A percentile compares a stretch with the other conserved stretches of the same genome.
These are phyloP conservation scores for Euleptes europaea DNA, from an alignment of 2,113 vertebrate genomes.

Conservation along the genomic window DNA sequence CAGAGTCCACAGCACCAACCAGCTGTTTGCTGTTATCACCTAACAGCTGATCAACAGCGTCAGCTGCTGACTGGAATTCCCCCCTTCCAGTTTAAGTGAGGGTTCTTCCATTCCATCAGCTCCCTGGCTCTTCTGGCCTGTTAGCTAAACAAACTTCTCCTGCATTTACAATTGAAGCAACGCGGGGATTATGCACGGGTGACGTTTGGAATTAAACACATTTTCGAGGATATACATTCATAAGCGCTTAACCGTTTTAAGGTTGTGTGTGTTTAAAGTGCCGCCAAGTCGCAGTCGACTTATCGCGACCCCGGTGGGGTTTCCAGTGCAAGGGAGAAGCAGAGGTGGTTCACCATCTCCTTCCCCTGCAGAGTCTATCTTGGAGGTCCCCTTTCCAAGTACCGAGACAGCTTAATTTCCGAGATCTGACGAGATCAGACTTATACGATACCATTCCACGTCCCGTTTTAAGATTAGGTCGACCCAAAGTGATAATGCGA, in stretches of 20 bases:
- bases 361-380: no score
- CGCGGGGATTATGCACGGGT: neutral
- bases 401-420: no score
- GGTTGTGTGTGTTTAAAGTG: no score
- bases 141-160: neutral
- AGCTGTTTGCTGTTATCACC: neutral
- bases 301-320: no score
- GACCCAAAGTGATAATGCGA: neutral
- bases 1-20: neutral
- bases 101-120: neutral
- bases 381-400: no score
- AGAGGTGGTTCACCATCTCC: no score
- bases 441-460: no score
- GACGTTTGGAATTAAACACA: neutral
- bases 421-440: no score
- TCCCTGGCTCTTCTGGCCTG: neutral
- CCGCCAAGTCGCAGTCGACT: no score
- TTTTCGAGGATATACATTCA: neutral
- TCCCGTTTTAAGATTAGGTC: neutral
- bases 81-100: neutral
- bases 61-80: neutral
- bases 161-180: neutral
- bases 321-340: no score
- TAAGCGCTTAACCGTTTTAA: no score
- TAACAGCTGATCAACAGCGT: slow-evolving; percentile 3